A percentile compares a stretch with the other conserved stretches of the same genome.
phyloP scores from a whole-genome alignment of 1,140 invertebrate species.

The Chrysomallon squamiferum region DNA sequence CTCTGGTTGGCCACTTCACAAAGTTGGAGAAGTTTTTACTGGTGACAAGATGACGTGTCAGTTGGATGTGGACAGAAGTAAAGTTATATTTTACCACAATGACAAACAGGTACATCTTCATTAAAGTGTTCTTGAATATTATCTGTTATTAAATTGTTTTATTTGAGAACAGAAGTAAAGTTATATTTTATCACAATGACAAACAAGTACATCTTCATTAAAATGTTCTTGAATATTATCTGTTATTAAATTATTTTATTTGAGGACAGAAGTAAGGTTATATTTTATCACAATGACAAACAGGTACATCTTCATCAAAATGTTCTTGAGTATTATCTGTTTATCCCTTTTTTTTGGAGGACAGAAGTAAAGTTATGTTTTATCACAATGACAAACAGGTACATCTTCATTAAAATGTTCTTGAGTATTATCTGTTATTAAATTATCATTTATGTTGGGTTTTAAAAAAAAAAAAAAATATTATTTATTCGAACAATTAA shows the following conservation, averaged over 20 bases:
- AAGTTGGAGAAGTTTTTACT: conserved; percentile 16
- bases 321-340: too few relatives aligned
- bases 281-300: neutral
- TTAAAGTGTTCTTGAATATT: neutral
- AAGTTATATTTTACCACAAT: conserved; percentile 42
- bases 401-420: neutral
- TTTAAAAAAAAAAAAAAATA: too few relatives aligned
- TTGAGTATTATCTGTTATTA: too few relatives aligned
- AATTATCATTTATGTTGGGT: too few relatives aligned
- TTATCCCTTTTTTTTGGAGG: too few relatives aligned
- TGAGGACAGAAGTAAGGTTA: conserved; percentile 17
- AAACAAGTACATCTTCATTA: conserved; percentile 22
- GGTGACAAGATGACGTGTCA: conserved; percentile 43
- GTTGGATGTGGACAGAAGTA: conserved; percentile 30
- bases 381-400: conserved; percentile 21
- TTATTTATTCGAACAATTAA: too few relatives aligned
- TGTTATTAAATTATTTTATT: too few relatives aligned
- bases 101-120: conserved; percentile 26
- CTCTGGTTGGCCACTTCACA: conserved; percentile 29
- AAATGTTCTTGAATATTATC: too few relatives aligned
- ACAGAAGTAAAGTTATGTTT: conserved; percentile 7
- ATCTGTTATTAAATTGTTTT: too few relatives aligned
- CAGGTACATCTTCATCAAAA: conserved; percentile 19
- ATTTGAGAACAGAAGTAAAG: conserved; percentile 20
- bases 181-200: too few relatives aligned